phyloP scores from a whole-genome alignment of 2,797 vertebrate genomes.

The Pseudopleuronectes americanus region DNA sequence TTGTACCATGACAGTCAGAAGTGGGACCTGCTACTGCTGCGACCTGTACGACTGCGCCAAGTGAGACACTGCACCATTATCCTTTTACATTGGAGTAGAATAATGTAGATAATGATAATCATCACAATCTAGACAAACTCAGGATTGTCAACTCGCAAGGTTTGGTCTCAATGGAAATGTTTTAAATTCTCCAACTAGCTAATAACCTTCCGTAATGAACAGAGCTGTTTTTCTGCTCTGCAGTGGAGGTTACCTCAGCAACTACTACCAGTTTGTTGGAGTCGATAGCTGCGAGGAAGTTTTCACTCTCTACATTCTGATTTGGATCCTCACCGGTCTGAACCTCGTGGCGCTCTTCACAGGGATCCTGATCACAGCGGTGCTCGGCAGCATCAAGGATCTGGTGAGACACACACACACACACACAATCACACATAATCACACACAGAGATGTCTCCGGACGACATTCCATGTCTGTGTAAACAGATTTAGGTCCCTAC shows the following conservation, averaged over 20 bases:
- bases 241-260: constrained; percentile 82
- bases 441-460: background rate
- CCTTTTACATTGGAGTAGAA: background rate
- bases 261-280: constrained; percentile 83
- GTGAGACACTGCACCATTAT: constrained; percentile 59
- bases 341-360: constrained; percentile 78
- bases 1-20: constrained; percentile 76
- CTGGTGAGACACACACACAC: constrained; percentile 62
- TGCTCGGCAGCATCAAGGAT: constrained; percentile 80
- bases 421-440: background rate
- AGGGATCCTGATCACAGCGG: constrained; percentile 77
- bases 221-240: constrained; percentile 27
- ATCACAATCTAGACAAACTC: background rate
- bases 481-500: no score
- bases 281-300: constrained; percentile 81
- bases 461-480: background rate
- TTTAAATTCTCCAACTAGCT: background rate
- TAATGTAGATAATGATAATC: background rate
- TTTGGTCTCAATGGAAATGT: no score
- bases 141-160: background rate
- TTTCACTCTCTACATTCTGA: constrained; percentile 72
- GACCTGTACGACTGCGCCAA: constrained; percentile 84
- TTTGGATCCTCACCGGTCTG: constrained; percentile 75
- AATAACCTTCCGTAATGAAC: background rate
- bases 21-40: constrained; percentile 85